A percentile compares a stretch with the other conserved stretches of the same genome.
Evolutionary conservation across 92 coral and sea anemone genomes (phyloP).

Genomic region (Nematostella vectensis): DNA sequence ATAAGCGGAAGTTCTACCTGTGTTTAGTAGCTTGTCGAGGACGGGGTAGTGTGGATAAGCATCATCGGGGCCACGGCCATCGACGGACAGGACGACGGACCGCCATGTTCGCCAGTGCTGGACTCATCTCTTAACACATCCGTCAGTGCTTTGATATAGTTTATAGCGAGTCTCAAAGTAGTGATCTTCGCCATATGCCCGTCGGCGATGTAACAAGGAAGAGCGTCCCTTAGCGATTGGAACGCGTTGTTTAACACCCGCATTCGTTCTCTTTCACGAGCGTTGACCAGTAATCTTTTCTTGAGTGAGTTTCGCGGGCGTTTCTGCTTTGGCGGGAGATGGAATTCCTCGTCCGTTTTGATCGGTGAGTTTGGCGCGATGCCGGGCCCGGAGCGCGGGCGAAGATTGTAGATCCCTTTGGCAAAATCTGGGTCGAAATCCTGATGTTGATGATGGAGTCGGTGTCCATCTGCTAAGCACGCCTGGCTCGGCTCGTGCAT

Average conservation of each 20-base stretch:
- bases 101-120: neutral
- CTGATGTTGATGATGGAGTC: slow-evolving; percentile 20
- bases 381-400: slow-evolving; percentile 56
- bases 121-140: slow-evolving; percentile 78
- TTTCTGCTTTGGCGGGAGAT: slow-evolving; percentile 42
- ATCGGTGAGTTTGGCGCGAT: slow-evolving; percentile 40
- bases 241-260: slow-evolving; percentile 89
- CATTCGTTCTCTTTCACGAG: slow-evolving; percentile 97
- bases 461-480: slow-evolving; percentile 66
- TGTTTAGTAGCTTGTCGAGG: no score
- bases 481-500: slow-evolving; percentile 37
- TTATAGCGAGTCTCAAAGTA: slow-evolving; percentile 88
- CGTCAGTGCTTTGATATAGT: slow-evolving; percentile 91
- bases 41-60: slow-evolving; percentile 13
- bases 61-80: slow-evolving; percentile 7
- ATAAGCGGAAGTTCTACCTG: no score
- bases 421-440: slow-evolving; percentile 64
- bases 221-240: slow-evolving; percentile 89
- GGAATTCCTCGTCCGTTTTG: slow-evolving; percentile 37
- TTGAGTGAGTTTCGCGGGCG: slow-evolving; percentile 85
- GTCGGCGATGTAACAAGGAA: slow-evolving; percentile 98
- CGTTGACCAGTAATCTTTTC: slow-evolving; percentile 92
- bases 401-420: slow-evolving; percentile 78
- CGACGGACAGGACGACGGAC: slow-evolving; percentile 8
- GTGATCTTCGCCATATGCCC: slow-evolving; percentile 99